Evolutionary conservation across 2,888 invertebrate genomes (phyloP).

Genomic region (Zele albiditarsus): DNA sequence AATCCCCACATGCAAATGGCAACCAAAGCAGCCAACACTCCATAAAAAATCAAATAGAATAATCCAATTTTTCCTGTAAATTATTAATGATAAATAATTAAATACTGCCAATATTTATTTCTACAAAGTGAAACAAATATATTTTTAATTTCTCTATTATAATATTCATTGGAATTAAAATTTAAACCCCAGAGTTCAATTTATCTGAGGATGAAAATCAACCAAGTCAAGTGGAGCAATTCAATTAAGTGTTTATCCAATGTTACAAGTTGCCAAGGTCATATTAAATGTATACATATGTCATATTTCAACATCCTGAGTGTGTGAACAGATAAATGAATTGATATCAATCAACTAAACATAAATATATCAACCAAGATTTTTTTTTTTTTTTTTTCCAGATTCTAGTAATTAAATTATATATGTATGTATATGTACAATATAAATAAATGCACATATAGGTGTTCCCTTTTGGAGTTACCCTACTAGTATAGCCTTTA

Average conservation of each 20-base stretch:
- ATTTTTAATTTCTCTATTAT: background rate
- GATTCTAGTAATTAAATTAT: background rate
- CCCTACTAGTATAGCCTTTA: constrained; percentile 64
- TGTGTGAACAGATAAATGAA: background rate
- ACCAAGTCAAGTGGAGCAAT: constrained; percentile 70
- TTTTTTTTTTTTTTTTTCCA: background rate
- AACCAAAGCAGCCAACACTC: constrained; percentile 92
- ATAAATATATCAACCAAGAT: background rate
- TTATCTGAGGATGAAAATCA: constrained; percentile 66
- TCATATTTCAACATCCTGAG: constrained; percentile 33
- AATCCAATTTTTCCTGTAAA: constrained; percentile 90
- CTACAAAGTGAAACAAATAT: background rate
- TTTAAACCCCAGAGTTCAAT: constrained; percentile 54
- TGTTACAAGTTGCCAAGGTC: constrained; percentile 54
- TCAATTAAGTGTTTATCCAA: constrained; percentile 70
- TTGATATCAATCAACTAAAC: background rate
- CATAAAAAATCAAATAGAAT: constrained; percentile 97
- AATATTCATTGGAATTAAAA: constrained; percentile 9
- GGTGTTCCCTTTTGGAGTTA: constrained; percentile 71
- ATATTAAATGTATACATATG: constrained; percentile 46
- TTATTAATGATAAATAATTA: constrained; percentile 20
- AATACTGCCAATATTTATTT: background rate
- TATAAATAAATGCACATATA: constrained; percentile 50
- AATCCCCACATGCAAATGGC: constrained; percentile 96
- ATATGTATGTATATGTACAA: background rate